A percentile compares a stretch with the other conserved stretches of the same genome.
Evolutionary conservation across 1,140 invertebrate genomes (phyloP).

Genomic region (Dryas iulia): DNA sequence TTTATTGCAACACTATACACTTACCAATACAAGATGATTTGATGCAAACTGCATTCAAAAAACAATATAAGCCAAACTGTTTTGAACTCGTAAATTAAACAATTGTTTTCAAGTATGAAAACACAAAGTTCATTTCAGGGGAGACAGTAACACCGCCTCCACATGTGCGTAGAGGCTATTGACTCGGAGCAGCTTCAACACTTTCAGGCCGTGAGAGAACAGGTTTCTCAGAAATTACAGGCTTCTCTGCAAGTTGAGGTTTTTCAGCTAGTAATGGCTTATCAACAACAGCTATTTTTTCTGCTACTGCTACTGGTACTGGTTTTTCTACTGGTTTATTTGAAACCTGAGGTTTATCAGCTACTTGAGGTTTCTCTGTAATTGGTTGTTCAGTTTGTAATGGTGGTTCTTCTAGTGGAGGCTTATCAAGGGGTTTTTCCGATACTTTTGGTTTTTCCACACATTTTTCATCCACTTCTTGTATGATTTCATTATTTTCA

Average conservation of each 20-base stretch:
- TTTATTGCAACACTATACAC: slow-evolving; percentile 28
- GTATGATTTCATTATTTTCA: slow-evolving; percentile 43
- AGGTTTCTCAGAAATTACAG: slow-evolving; percentile 52
- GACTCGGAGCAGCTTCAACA: slow-evolving; percentile 57
- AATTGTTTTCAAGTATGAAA: slow-evolving; percentile 70
- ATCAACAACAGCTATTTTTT: slow-evolving; percentile 48
- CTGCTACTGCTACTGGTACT: slow-evolving; percentile 43
- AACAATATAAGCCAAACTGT: slow-evolving; percentile 30
- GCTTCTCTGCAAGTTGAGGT: slow-evolving; percentile 52
- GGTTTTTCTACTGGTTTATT: slow-evolving; percentile 53
- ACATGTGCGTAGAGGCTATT: slow-evolving; percentile 65
- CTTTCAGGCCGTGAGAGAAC: slow-evolving; percentile 52
- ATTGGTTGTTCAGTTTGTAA: slow-evolving; percentile 23
- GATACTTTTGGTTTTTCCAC: slow-evolving; percentile 35
- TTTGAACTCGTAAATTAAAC: slow-evolving; percentile 50
- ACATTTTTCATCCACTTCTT: slow-evolving; percentile 21
- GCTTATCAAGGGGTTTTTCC: slow-evolving; percentile 32
- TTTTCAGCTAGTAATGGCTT: slow-evolving; percentile 49
- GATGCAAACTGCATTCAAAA: slow-evolving; percentile 23
- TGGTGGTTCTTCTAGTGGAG: slow-evolving; percentile 21
- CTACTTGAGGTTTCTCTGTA: slow-evolving; percentile 23
- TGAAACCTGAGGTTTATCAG: slow-evolving; percentile 40
- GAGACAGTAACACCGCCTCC: slow-evolving; percentile 36
- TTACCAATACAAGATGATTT: slow-evolving; percentile 25
- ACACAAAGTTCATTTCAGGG: slow-evolving; percentile 61